These are phyloP conservation scores for Eupsilia transversa DNA, from an alignment of 2,888 invertebrate species.

Conservation along the genomic window DNA sequence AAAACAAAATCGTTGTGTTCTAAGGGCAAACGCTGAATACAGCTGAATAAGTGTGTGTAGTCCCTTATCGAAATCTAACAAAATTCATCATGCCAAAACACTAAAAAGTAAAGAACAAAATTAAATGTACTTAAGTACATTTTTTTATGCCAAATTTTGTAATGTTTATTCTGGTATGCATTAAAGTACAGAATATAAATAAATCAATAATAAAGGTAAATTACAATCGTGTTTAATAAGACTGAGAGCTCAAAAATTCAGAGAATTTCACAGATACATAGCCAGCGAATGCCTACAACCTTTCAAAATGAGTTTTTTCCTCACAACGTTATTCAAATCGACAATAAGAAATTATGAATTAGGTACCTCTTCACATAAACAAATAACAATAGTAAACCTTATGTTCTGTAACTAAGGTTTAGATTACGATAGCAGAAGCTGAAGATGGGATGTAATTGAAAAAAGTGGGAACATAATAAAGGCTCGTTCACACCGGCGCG, in stretches of 20 bases:
- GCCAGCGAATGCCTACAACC: conserved; percentile 1
- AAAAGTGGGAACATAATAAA: conserved; percentile 38
- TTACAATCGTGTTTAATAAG: background rate
- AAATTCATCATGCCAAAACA: no score
- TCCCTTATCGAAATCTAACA: no score
- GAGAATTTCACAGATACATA: conserved; percentile 1
- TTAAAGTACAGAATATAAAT: no score
- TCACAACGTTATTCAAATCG: conserved; percentile 48
- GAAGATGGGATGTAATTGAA: conserved; percentile 45
- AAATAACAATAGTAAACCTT: conserved; percentile 5
- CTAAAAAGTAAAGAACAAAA: no score
- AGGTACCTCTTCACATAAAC: conserved; percentile 13
- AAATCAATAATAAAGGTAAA: background rate
- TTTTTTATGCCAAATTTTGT: no score
- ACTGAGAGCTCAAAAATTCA: conserved; percentile 52
- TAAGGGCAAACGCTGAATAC: no score
- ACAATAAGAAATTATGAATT: conserved; percentile 55
- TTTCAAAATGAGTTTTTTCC: conserved; percentile 37
- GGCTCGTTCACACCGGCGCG: no score
- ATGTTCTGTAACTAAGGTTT: background rate
- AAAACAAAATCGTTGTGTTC: no score
- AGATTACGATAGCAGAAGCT: background rate
- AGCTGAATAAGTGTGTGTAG: no score
- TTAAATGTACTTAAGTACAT: no score
- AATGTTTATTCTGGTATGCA: no score